Evolutionary conservation across 37 sponge, comb jelly and placozoan species (phyloP).

Genomic region (Amphimedon queenslandica): DNA sequence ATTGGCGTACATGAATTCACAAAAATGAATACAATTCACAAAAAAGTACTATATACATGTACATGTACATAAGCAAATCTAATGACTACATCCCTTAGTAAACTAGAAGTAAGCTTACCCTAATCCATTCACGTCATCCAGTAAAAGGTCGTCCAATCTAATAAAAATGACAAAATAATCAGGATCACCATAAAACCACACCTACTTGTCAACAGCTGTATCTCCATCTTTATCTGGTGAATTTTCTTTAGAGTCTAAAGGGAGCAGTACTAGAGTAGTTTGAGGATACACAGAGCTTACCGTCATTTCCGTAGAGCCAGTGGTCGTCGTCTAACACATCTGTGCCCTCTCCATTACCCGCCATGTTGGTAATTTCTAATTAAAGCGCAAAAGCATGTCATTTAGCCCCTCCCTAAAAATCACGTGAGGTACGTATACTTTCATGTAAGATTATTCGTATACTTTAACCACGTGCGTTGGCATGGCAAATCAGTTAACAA

Average conservation of each 20-base stretch:
- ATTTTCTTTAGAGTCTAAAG: background rate
- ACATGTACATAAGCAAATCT: background rate
- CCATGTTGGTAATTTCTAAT: slow-evolving; percentile 12
- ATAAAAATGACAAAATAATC: too few relatives aligned
- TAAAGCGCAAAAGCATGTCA: too few relatives aligned
- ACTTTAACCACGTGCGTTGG: too few relatives aligned
- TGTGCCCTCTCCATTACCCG: slow-evolving; percentile 3
- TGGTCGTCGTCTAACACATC: slow-evolving; percentile 49
- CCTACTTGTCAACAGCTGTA: background rate
- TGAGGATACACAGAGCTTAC: slow-evolving; percentile 1
- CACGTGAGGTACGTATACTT: too few relatives aligned
- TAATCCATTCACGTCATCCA: background rate
- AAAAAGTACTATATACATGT: too few relatives aligned
- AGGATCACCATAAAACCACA: too few relatives aligned
- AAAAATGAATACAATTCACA: too few relatives aligned
- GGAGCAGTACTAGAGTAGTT: background rate
- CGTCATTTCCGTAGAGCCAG: slow-evolving; percentile 67
- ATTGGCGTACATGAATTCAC: too few relatives aligned
- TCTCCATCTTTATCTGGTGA: background rate
- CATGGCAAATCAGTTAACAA: too few relatives aligned
- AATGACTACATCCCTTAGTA: background rate
- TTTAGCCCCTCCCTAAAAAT: too few relatives aligned
- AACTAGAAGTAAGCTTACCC: background rate
- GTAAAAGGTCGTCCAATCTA: slow-evolving; percentile 1
- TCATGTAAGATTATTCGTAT: too few relatives aligned